Evolutionary conservation across 2,888 invertebrate genomes (phyloP).

Genomic region (Choreutis nemorana): DNA sequence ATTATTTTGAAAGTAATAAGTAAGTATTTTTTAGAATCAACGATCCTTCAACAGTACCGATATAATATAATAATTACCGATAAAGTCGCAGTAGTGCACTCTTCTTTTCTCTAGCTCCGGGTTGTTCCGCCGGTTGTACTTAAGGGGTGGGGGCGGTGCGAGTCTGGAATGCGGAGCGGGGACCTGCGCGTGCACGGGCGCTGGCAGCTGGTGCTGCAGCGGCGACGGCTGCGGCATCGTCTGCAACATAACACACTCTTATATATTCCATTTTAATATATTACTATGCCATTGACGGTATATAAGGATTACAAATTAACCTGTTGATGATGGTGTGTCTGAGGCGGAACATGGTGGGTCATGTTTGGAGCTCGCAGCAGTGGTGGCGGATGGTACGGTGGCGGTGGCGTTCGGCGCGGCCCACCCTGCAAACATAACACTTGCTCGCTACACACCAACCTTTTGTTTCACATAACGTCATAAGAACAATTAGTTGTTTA

Average conservation of each 20-base stretch:
- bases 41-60: no score
- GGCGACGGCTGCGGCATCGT: constrained; percentile 29
- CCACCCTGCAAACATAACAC: constrained; percentile 55
- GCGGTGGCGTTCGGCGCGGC: constrained; percentile 77
- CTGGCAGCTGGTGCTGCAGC: constrained; percentile 18
- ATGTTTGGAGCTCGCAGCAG: constrained; percentile 36
- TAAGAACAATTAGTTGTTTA: no score
- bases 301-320: constrained; percentile 16
- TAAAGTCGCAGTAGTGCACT: constrained; percentile 96
- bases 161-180: constrained; percentile 37
- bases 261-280: not conserved
- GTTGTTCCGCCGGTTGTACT: constrained; percentile 94
- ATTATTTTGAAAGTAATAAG: no score
- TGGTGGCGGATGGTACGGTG: constrained; percentile 75
- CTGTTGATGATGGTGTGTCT: constrained; percentile 38
- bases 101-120: constrained; percentile 95
- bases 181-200: constrained; percentile 16
- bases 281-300: no score
- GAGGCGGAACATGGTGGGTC: constrained; percentile 26
- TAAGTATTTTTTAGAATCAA: no score
- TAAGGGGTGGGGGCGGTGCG: constrained; percentile 50
- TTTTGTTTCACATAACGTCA: not conserved
- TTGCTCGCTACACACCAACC: no score
- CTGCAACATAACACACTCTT: constrained; percentile 15
- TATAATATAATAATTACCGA: constrained; percentile 75